Evolutionary conservation across 2,888 invertebrate species (phyloP).

Genomic region (Yponomeuta sedellus): DNA sequence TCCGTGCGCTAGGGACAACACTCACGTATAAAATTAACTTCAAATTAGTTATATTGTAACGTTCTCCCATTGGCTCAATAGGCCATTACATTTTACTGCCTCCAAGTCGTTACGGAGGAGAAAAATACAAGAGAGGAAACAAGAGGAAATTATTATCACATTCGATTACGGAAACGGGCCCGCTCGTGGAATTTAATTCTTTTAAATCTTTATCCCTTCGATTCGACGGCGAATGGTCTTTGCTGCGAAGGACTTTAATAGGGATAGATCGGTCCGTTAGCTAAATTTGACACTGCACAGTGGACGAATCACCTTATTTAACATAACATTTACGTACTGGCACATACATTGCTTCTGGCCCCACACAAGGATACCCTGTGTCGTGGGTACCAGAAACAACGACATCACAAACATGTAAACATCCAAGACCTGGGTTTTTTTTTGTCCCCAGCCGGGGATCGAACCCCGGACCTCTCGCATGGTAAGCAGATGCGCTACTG

Average conservation of each 20-base stretch:
- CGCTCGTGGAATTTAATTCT: not conserved
- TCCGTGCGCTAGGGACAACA: not conserved
- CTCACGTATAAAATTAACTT: slow-evolving; percentile 39
- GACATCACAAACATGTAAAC: no score
- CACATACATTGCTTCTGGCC: no score
- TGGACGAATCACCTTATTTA: no score
- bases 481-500: no score
- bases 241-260: not conserved
- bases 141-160: slow-evolving; percentile 22
- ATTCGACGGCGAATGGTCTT: not conserved
- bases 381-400: no score
- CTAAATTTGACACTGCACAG: no score
- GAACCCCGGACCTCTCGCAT: no score
- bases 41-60: slow-evolving; percentile 47
- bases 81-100: slow-evolving; percentile 52
- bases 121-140: slow-evolving; percentile 41
- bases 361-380: no score
- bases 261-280: no score
- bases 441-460: no score
- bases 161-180: slow-evolving; percentile 7
- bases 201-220: not conserved
- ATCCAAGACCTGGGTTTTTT: no score
- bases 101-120: slow-evolving; percentile 32
- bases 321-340: no score
- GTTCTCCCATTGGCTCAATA: slow-evolving; percentile 48